Base-by-base conservation (phyloP, 1,140 invertebrate species). In the Portunus trituberculatus region DNA sequence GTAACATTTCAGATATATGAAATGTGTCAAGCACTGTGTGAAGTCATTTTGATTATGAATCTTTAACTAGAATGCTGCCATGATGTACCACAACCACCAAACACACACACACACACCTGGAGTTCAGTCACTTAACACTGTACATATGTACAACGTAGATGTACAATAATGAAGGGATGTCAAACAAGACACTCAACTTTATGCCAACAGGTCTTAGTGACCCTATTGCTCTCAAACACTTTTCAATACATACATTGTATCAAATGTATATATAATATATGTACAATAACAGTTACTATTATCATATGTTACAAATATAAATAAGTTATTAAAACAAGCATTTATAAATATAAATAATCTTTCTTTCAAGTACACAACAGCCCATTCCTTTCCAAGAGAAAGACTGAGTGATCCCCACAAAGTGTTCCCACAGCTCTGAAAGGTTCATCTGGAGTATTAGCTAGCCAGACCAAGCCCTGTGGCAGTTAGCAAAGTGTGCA, bases 401-500 rank as follows among this genome's bases (percentile, higher is more conserved):
- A 25, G 20, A 76, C 67, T 20, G 4, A 76, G 20, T 20, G 4
- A 12, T 76, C 20, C n/a, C 67, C 67, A 7, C 0, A 25, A 76
- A 90, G 48, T 90, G 16, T 59, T 59, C 12, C 52, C 52, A 59
- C 52, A 59, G 52, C 52, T 59, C 52, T 59, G 52, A 59, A 59
- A 59, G 52, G 52, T 59, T 59, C 16, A 12, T 59, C 52, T 59
- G 52, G 10, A 20, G 3, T 39, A 39, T 6, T 39, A 39, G 39
- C 6, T 20, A 59, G 12, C 92, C 92, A 93, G 92, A 76, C 90
- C 45, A 93, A 87, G 83, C 83, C 86, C 67, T 39, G 92, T 93
- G 84, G 46, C 28, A 59, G 76, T 82, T 45, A 92, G 31, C 52
- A 59, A 93, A 93, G 83, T 87, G 52, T 93, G 52, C 92, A 93